A percentile compares a stretch with the other conserved stretches of the same genome.
Evolutionary conservation across 2,888 invertebrate species (phyloP).

Genomic region (Nasonovia ribisnigri): DNA sequence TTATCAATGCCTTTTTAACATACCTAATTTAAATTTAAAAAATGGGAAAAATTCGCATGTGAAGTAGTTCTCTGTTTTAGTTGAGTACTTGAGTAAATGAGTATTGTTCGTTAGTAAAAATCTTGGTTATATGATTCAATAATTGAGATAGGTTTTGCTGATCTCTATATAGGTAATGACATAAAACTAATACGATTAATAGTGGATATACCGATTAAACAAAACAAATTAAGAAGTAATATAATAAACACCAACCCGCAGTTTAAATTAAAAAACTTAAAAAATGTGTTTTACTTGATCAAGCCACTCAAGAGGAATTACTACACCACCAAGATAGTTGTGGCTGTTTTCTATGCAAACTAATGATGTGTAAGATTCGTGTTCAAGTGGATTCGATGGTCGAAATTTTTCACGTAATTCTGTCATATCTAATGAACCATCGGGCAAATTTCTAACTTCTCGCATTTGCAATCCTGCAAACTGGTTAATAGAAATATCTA

Average conservation of each 20-base stretch:
- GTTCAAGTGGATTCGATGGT: slow-evolving; percentile 74
- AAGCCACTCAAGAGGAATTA: slow-evolving; percentile 84
- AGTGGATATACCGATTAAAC: background rate
- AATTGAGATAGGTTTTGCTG: background rate
- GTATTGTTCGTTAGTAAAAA: background rate
- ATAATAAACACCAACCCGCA: background rate
- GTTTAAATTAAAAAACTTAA: background rate
- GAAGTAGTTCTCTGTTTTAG: background rate
- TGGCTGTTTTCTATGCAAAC: slow-evolving; percentile 94
- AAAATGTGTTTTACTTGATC: slow-evolving; percentile 72
- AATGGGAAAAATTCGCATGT: background rate
- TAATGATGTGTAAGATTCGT: slow-evolving; percentile 84
- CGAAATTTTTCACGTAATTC: slow-evolving; percentile 79
- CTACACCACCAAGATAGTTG: slow-evolving; percentile 88
- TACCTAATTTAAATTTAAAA: background rate
- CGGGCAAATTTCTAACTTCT: slow-evolving; percentile 80
- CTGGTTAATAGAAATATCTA: slow-evolving; percentile 70
- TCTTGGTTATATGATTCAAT: background rate
- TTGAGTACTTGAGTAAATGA: background rate
- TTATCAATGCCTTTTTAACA: background rate
- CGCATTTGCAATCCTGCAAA: slow-evolving; percentile 83
- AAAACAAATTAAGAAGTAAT: background rate
- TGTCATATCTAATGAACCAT: slow-evolving; percentile 87
- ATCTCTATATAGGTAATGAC: background rate
- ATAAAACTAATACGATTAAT: background rate